Percentiles rank a stretch among this genome's conserved stretches.
Evolutionary conservation across 2,113 vertebrate genomes (phyloP).

Genomic region (Psephotus haematonotus): DNA sequence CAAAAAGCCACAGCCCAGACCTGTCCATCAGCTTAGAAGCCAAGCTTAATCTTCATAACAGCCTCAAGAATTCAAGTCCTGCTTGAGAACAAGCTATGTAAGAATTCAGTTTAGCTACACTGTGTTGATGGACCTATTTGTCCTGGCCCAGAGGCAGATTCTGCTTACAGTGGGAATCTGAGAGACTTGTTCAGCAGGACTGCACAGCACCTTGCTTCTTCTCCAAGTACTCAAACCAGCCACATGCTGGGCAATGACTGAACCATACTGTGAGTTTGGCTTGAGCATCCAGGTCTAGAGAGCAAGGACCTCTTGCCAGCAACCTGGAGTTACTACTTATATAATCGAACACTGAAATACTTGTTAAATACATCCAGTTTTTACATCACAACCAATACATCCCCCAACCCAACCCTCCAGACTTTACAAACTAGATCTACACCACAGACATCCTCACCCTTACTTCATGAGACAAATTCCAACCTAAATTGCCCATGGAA

Average conservation of each 20-base stretch:
- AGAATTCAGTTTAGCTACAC: not conserved
- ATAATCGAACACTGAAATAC: not conserved
- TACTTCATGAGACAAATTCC: not conserved
- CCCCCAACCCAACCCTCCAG: not conserved
- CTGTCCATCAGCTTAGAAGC: not conserved
- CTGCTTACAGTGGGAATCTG: not conserved
- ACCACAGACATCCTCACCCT: not conserved
- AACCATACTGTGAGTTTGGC: not conserved
- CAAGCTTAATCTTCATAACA: not conserved
- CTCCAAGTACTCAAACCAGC: not conserved
- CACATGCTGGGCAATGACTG: not conserved
- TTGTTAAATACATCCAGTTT: not conserved
- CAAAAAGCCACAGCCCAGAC: not conserved
- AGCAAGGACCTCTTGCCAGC: not conserved
- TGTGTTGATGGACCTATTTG: not conserved
- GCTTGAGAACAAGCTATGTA: not conserved
- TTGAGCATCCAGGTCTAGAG: not conserved
- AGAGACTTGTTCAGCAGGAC: not conserved
- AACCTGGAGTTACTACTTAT: not conserved
- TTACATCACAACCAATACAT: not conserved
- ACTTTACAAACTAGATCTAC: not conserved
- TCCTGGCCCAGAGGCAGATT: not conserved
- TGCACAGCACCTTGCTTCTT: not conserved
- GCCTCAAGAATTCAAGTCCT: not conserved
- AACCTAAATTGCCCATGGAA: not conserved